Base-by-base conservation (phyloP, 2,888 invertebrate species). In the Aleiodes leptofemur region DNA sequence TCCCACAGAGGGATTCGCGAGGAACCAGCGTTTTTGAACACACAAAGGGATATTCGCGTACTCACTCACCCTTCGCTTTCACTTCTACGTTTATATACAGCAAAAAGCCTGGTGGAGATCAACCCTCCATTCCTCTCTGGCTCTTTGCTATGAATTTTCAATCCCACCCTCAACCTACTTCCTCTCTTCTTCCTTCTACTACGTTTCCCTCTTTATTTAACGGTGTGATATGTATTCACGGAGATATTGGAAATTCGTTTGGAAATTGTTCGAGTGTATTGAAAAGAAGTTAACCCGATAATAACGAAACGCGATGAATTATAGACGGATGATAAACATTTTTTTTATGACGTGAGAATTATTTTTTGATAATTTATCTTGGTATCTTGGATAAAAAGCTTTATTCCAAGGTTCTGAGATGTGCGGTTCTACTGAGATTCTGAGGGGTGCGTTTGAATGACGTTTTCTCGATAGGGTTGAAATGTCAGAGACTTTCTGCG, bases 21-120 rank as follows among this genome's bases (percentile, higher is more conserved):
- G 75, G 74, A 73, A 76, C 79, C 78, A 73, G 76, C 75, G 68
- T 66, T 69, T 76, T 72, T 68, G 72, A 75, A 76, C 79, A 78
- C 23, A 23, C 23, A 23, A 23, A 76, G 82, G 82, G 80, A 64
- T n/a, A 74, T 56, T 23, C 23, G 23, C 64, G 50, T 16, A 53
- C n/a, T 53, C 69, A 61, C 73, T 56, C 68, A 56, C 73, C 51
- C 61, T 61, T 61, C 69, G 43, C 64, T 55, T 53, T 48, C 51
- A 61, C 64, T 72, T 50, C 55, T 43, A 43, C 43, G 43, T 43
- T 43, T 43, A 43, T 43, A 43, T 43, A 43, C 48, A 23, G 23
- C 43, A 16, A 23, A 61, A n/a, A n/a, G 14, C 16, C n/a, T 59
- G 59, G 59, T 31, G 13, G 2, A 34, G 13, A 59, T 59, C 59